Evolutionary conservation across 2,113 vertebrate genomes (phyloP).

Genomic region (Gymnogyps californianus): DNA sequence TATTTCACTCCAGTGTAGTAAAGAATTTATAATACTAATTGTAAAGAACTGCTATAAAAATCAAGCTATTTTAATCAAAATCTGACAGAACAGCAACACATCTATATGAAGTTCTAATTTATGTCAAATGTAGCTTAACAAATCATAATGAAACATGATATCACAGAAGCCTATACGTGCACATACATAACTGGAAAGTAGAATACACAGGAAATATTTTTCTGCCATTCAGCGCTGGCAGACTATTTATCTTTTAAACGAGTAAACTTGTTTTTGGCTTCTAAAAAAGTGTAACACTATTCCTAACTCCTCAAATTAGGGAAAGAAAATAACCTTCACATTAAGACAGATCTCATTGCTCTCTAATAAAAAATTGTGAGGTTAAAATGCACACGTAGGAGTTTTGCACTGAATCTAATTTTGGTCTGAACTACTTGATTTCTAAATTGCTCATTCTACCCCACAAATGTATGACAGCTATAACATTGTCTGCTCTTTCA

Average conservation of each 20-base stretch:
- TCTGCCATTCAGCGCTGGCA: not conserved
- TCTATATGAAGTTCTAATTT: not conserved
- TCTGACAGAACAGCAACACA: not conserved
- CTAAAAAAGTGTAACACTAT: not conserved
- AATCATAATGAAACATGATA: not conserved
- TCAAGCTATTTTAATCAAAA: not conserved
- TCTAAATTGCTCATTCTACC: not conserved
- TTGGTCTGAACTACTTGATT: not conserved
- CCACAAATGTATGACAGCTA: not conserved
- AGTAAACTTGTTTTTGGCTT: not conserved
- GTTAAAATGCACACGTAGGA: not conserved
- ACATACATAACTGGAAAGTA: not conserved
- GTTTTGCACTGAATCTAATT: not conserved
- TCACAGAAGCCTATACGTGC: not conserved
- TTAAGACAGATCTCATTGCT: not conserved
- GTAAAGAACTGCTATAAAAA: not conserved
- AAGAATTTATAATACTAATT: not conserved
- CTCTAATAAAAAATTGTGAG: not conserved
- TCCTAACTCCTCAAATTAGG: not conserved
- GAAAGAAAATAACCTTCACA: not conserved
- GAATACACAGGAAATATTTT: not conserved
- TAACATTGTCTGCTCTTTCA: not conserved
- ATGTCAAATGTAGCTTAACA: not conserved
- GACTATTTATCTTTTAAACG: not conserved
- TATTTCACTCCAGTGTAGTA: not conserved